A percentile compares a stretch with the other conserved stretches of the same genome.
phyloP scores from a whole-genome alignment of 2,888 invertebrate species.

The Epirrhoe tristata region DNA sequence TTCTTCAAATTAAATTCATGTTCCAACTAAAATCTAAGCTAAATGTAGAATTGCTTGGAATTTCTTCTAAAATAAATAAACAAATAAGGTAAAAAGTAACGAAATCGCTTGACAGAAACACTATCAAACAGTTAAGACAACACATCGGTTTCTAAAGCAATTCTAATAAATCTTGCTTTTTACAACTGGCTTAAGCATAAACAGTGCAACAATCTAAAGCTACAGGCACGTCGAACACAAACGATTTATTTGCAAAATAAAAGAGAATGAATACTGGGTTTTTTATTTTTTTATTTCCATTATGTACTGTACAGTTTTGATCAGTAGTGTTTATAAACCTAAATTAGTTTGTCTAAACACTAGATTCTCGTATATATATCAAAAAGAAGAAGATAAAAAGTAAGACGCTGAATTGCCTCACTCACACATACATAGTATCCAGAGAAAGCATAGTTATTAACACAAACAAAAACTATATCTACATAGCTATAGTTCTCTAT shows the following conservation, averaged over 20 bases:
- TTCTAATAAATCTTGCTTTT: slow-evolving; percentile 33
- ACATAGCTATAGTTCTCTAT: no score
- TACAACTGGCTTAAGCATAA: slow-evolving; percentile 16
- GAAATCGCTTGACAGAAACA: slow-evolving; percentile 7
- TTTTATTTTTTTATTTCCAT: no score
- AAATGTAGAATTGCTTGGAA: neutral
- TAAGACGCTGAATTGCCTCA: no score
- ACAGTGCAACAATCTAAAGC: slow-evolving; percentile 21
- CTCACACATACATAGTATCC: no score
- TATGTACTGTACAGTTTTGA: no score
- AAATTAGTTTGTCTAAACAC: no score
- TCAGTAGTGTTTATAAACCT: no score
- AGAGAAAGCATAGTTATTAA: no score
- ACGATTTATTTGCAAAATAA: slow-evolving; percentile 32
- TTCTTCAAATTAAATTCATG: no score
- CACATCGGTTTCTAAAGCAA: slow-evolving; percentile 9
- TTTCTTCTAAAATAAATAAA: neutral
- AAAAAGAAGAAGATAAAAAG: no score
- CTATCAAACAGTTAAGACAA: slow-evolving; percentile 15
- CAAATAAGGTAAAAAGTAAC: neutral
- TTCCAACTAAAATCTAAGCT: neutral
- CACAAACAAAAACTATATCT: no score
- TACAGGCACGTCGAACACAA: slow-evolving; percentile 19
- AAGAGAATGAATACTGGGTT: slow-evolving; percentile 20
- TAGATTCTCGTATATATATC: no score